Conservation (phyloP, 1,140 invertebrate species). For the Metaphire vulgaris region DNA sequence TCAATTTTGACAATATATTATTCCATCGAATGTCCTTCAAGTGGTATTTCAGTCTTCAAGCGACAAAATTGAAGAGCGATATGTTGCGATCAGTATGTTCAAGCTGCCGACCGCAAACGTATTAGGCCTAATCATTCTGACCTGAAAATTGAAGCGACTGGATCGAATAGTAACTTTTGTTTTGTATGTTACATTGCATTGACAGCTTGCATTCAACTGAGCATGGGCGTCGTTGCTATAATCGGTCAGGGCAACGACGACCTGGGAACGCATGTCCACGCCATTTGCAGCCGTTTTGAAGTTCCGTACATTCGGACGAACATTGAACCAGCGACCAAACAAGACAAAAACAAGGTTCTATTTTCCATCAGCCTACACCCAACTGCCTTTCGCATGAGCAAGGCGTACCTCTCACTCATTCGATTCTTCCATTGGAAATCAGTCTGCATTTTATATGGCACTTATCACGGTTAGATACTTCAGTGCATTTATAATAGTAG, state of each 20-base stretch:
- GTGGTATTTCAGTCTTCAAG: too few species aligned
- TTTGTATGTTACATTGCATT: too few species aligned
- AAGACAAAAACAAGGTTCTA: not conserved
- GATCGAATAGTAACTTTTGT: too few species aligned
- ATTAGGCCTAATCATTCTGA: too few species aligned
- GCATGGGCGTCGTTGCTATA: not conserved
- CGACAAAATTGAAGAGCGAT: too few species aligned
- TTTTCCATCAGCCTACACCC: not conserved
- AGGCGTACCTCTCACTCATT: not conserved
- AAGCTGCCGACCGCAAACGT: too few species aligned
- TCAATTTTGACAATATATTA: too few species aligned
- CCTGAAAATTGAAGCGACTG: too few species aligned
- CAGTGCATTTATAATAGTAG: not conserved
- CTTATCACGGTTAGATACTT: not conserved
- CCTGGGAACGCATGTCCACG: not conserved
- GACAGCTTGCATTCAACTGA: not conserved
- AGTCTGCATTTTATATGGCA: not conserved
- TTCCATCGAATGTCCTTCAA: too few species aligned
- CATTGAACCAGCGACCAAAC: not conserved
- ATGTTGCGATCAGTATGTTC: too few species aligned
- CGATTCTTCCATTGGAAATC: not conserved
- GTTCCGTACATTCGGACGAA: not conserved
- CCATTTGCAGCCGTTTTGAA: not conserved
- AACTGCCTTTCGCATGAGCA: not conserved
- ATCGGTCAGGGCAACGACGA: not conserved